phyloP scores from a whole-genome alignment of 1,140 invertebrate species.

The Idris sp. region DNA sequence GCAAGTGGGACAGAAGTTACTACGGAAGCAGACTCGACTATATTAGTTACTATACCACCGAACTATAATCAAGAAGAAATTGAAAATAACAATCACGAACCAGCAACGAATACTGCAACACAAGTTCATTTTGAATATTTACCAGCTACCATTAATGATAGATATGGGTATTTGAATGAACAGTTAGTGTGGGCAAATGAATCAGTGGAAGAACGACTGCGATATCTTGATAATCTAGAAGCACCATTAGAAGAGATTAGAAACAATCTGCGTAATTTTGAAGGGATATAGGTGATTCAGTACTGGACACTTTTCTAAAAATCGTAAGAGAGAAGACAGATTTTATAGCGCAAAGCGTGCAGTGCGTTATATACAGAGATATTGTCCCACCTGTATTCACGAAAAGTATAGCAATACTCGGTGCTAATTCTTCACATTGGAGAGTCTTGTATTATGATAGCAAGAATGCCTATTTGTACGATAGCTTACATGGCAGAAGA shows the following conservation, averaged over 20 bases:
- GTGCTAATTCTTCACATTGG: constrained; percentile 9
- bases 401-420: constrained; percentile 19
- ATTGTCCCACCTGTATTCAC: not conserved
- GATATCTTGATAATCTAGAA: constrained; percentile 6
- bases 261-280: not conserved
- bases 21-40: too few relatives aligned
- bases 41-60: too few relatives aligned
- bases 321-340: constrained; percentile 3
- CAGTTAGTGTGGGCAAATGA: not conserved
- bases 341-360: constrained; percentile 9
- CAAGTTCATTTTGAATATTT: too few relatives aligned
- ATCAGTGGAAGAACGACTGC: constrained; percentile 1
- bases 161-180: constrained; percentile 2
- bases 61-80: too few relatives aligned
- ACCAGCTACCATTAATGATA: constrained; percentile 1
- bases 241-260: not conserved
- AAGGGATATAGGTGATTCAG: not conserved
- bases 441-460: constrained; percentile 11
- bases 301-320: constrained; percentile 17
- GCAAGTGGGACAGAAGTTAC: too few relatives aligned
- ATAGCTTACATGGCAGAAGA: not conserved
- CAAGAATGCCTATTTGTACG: not conserved
- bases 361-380: constrained; percentile 8
- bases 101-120: too few relatives aligned
- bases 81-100: too few relatives aligned